Evolutionary conservation across 2,113 vertebrate species (phyloP), one percentile per base, ranked within the genome.

Genomic region (Malurus melanocephalus): DNA sequence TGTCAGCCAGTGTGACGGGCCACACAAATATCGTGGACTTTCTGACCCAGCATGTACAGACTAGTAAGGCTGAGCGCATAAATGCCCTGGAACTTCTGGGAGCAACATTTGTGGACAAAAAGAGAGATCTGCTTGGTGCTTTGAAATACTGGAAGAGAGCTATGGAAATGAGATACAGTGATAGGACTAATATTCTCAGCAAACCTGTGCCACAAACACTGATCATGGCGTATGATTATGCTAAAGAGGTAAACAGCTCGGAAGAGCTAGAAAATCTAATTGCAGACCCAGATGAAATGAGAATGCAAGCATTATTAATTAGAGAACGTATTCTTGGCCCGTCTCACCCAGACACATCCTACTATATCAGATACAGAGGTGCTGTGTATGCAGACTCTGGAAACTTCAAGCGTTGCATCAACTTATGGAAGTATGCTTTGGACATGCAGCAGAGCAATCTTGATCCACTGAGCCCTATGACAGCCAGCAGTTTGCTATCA

Each of bases 21-120:
- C 99, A 99, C 96, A 99, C 99, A 16, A 99, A 99, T 94, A 99
- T 99, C 3, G 99, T 99, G 75, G 99, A 99, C 94, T 99, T 99
- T 83, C 97, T 99, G 55, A 99, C 99, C 3, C 98, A 98, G 16
- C 98, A 99, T 59, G 98, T 95, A 48, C 97, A 99, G 94, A 99
- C 99, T 5, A 98, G 97, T 90, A 98, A 97, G 95, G 92, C 74
- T 30, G 99, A 99, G 68, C 94, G 99, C 11, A 98, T 99, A 57
- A 98, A 99, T 75, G 99, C 99, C 23, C 92, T 99, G 78, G 99
- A 99, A 95, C 98, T 99, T 45, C 95, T 99, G 56, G 99, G 99
- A 93, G 99, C 99, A 82, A 99, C 99, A 0, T 99, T 99, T 83
- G 99, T 99, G 65, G 99, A 99, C 94, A 99, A 99, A 92, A 99